Evolutionary conservation across 2,888 invertebrate species (phyloP), one percentile per base, ranked within the genome.

Genomic region (Meteorus colon): DNA sequence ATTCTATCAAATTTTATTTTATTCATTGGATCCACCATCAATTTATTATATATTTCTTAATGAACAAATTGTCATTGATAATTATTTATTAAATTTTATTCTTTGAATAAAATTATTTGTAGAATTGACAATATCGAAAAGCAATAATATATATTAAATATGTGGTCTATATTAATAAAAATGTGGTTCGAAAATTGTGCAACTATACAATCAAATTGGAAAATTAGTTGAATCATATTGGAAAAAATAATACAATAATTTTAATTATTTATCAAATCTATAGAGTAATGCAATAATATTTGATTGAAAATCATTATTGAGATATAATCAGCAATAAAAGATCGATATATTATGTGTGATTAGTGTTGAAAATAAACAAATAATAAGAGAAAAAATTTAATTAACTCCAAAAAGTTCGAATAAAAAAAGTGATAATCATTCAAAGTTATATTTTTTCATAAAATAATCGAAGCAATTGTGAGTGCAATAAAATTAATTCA

Each of bases 161-260:
- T n/a, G n/a, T 41, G 41, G 41, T 41, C 4, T 41, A 41, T 0
- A 41, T 41, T 41, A 0, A 48, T 48, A 3, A 34, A 34, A 8
- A 63, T 34, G 63, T 63, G 63, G n/a, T 19, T 34, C n/a, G 12
- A 27, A 0, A 16, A 8, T 67, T 45, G 27, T 37, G 4, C 41
- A 67, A 67, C 34, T n/a, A 24, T 67, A n/a, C 31, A 67, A 45
- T 16, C 34, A 29, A 27, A 48, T 29, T 19, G 14, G 19, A 66
- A 73, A 69, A 77, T 74, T 63, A 78, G 73, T 29, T 48, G 51
- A 72, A 75, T 71, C 27, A 73, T 48, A 48, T n/a, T 48, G 48
- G 16, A 16, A 4, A 48, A 5, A 48, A 2, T 4, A 10, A 41
- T 34, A 10, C 12, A 41, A 41, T 41, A 41, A 41, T 12, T 41